phyloP scores from a whole-genome alignment of 2,888 invertebrate genomes.

The Pristionchus entomophagus region DNA sequence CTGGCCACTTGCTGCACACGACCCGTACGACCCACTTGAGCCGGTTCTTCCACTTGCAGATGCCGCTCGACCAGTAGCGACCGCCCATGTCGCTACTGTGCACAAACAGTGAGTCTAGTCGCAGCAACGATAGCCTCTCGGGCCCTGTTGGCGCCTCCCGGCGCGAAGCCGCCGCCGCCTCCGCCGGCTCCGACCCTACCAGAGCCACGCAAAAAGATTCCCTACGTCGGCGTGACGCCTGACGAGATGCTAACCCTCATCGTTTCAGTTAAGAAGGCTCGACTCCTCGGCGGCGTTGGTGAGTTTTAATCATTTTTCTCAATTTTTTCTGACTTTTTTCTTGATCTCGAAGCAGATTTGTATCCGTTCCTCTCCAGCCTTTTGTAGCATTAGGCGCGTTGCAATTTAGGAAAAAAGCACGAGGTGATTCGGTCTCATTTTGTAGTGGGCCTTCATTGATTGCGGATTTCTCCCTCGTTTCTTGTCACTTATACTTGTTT shows the following conservation, averaged over 20 bases:
- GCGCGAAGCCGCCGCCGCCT: not conserved
- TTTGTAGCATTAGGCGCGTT: not conserved
- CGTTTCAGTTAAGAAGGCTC: constrained; percentile 74
- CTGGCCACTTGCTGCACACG: not conserved
- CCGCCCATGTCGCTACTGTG: constrained; percentile 67
- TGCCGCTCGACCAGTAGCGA: constrained; percentile 51
- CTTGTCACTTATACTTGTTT: too few relatives aligned
- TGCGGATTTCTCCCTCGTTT: too few relatives aligned
- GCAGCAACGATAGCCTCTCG: not conserved
- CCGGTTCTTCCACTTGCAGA: constrained; percentile 52
- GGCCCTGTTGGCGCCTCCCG: not conserved
- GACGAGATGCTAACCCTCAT: constrained; percentile 66
- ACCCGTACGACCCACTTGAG: not conserved
- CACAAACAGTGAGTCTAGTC: constrained; percentile 65
- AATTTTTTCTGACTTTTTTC: not conserved
- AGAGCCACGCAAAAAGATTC: constrained; percentile 1
- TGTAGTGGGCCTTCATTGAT: too few relatives aligned
- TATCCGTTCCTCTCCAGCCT: not conserved
- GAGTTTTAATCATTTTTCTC: constrained; percentile 52
- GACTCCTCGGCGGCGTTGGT: constrained; percentile 71
- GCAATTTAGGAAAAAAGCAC: too few relatives aligned
- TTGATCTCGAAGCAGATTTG: not conserved
- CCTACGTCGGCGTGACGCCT: constrained; percentile 46
- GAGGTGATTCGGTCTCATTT: too few relatives aligned
- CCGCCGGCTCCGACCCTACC: not conserved